Conservation (phyloP, 2,888 invertebrate genomes). For the Campoletis raptor region DNA sequence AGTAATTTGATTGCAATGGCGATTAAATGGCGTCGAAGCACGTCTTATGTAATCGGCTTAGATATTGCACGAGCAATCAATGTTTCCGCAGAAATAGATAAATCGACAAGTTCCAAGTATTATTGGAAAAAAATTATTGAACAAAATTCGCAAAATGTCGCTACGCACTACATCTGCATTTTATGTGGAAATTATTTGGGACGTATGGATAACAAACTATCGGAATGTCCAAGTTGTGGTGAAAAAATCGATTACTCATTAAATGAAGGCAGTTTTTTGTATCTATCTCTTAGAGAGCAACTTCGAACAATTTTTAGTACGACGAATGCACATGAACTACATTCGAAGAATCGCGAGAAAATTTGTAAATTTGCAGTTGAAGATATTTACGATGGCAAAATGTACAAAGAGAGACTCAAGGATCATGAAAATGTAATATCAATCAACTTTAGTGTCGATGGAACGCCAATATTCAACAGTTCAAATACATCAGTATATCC, state of each 20-base stretch:
- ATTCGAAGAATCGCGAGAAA: slow-evolving; percentile 17
- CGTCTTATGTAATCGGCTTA: not conserved
- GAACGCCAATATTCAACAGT: slow-evolving; percentile 42
- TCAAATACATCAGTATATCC: slow-evolving; percentile 49
- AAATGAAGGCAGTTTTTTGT: not conserved
- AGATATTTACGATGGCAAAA: slow-evolving; percentile 46
- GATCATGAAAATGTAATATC: slow-evolving; percentile 11
- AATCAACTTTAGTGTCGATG: slow-evolving; percentile 53
- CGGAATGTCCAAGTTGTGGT: slow-evolving; percentile 1
- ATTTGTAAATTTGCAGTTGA: slow-evolving; percentile 36
- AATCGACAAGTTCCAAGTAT: slow-evolving; percentile 34
- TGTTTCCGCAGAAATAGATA: not conserved
- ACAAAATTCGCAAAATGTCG: slow-evolving; percentile 35
- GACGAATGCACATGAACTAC: slow-evolving; percentile 24
- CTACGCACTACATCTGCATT: slow-evolving; percentile 53
- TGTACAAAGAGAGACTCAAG: not conserved
- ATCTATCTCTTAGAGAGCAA: slow-evolving; percentile 9
- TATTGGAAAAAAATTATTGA: slow-evolving; percentile 48
- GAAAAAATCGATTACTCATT: not conserved
- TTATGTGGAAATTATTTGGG: slow-evolving; percentile 37
- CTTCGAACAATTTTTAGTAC: slow-evolving; percentile 22
- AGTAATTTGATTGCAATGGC: not conserved
- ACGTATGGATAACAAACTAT: not conserved
- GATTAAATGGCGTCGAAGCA: not conserved
- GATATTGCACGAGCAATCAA: not conserved